Evolutionary conservation across 1,140 invertebrate genomes (phyloP).

Genomic region (Dysdera silvatica): DNA sequence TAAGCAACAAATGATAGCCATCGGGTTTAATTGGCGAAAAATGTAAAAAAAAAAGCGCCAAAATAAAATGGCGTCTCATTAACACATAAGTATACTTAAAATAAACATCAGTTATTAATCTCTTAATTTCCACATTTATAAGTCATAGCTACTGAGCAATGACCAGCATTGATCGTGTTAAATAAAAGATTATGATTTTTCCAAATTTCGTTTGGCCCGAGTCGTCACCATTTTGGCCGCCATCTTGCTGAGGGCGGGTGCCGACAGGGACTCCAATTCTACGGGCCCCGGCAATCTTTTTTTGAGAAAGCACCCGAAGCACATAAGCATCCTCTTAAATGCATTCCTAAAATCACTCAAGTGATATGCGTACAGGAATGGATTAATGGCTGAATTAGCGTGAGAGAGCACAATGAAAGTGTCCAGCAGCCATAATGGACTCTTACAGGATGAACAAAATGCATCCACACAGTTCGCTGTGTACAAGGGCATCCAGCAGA

Average conservation of each 20-base stretch:
- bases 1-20: too few species aligned
- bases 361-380: slow-evolving; percentile 79
- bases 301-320: slow-evolving; percentile 22
- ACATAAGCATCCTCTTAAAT: slow-evolving; percentile 50
- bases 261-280: slow-evolving; percentile 21
- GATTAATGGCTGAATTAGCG: slow-evolving; percentile 79
- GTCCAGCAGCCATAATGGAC: slow-evolving; percentile 60
- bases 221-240: neutral
- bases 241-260: slow-evolving; percentile 16
- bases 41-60: too few species aligned
- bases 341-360: slow-evolving; percentile 73
- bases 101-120: too few species aligned
- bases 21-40: too few species aligned
- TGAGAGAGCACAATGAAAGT: slow-evolving; percentile 81
- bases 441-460: slow-evolving; percentile 60
- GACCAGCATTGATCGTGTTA: too few species aligned
- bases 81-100: too few species aligned
- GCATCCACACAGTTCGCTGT: slow-evolving; percentile 81
- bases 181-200: too few species aligned
- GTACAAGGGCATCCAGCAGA: slow-evolving; percentile 86
- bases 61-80: too few species aligned
- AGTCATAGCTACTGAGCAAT: too few species aligned
- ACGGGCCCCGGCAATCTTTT: neutral
- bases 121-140: too few species aligned
- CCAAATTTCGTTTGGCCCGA: too few species aligned